A percentile compares a stretch with the other conserved stretches of the same genome.
Conservation (phyloP, 2,888 invertebrate genomes). For the Acheta domesticus region DNA sequence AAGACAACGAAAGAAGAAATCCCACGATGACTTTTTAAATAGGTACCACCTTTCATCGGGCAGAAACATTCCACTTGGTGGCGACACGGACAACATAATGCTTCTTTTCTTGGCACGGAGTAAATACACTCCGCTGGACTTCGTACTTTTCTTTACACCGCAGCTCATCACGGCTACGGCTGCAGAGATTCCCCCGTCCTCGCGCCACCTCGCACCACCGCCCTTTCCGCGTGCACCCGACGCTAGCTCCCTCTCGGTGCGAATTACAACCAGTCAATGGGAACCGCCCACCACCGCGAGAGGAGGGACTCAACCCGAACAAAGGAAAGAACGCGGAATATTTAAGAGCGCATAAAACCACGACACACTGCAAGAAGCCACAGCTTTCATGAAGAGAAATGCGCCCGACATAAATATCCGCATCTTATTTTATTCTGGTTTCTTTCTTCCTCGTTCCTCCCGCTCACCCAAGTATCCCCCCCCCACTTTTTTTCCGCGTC, state of each 20-base stretch:
- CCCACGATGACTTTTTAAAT: no score
- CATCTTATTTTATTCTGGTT: neutral
- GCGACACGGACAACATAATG: no score
- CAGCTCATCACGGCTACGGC: no score
- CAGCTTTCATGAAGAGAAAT: constrained; percentile 9
- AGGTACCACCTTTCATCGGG: no score
- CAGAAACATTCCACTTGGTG: no score
- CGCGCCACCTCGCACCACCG: no score
- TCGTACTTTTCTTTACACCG: no score
- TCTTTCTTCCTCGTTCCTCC: neutral
- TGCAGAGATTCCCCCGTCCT: no score
- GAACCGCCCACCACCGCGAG: neutral
- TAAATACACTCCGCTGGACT: no score
- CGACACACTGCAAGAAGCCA: constrained; percentile 7
- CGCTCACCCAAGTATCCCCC: neutral
- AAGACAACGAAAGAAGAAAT: no score
- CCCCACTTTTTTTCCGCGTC: neutral
- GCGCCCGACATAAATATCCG: neutral
- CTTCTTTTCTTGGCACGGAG: no score
- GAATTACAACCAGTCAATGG: constrained; percentile 8
- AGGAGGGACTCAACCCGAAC: neutral
- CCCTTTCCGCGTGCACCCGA: no score
- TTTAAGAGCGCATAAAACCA: constrained; percentile 18
- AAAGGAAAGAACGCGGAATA: neutral
- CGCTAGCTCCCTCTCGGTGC: neutral